Percentiles rank a stretch among this genome's conserved stretches.
Conservation (phyloP, 2,888 invertebrate genomes). For the Colostygia pectinataria region DNA sequence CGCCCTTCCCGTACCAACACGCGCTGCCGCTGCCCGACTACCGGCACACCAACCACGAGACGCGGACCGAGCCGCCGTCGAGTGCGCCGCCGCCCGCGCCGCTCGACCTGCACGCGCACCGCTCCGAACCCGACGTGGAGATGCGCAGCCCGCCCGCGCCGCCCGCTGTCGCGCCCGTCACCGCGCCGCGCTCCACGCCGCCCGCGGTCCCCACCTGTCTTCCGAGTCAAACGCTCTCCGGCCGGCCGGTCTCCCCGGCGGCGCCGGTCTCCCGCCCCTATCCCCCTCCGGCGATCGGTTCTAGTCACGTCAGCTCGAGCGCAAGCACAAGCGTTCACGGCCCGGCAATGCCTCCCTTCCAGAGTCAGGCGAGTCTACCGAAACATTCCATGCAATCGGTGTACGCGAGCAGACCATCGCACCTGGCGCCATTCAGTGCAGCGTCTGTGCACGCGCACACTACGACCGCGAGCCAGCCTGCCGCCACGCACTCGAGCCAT, state of each 20-base stretch:
- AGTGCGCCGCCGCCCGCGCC: slow-evolving; percentile 59
- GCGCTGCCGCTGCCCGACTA: slow-evolving; percentile 76
- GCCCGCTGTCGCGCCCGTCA: slow-evolving; percentile 54
- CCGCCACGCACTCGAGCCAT: slow-evolving; percentile 70
- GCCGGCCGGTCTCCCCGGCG: slow-evolving; percentile 63
- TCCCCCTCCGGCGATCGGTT: slow-evolving; percentile 71
- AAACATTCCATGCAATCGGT: slow-evolving; percentile 77
- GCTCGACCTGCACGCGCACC: slow-evolving; percentile 66
- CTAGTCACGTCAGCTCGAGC: slow-evolving; percentile 80
- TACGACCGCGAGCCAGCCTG: slow-evolving; percentile 42
- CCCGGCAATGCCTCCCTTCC: slow-evolving; percentile 67
- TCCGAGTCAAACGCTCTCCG: slow-evolving; percentile 68
- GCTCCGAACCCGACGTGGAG: slow-evolving; percentile 44
- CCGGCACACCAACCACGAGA: slow-evolving; percentile 81
- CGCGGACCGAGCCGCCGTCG: slow-evolving; percentile 73
- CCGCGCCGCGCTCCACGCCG: slow-evolving; percentile 58
- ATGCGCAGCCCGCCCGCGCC: slow-evolving; percentile 45
- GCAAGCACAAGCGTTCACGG: slow-evolving; percentile 73
- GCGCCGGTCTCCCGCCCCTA: slow-evolving; percentile 68
- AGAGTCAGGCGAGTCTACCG: slow-evolving; percentile 74
- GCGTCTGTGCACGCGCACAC: slow-evolving; percentile 57
- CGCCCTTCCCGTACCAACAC: slow-evolving; percentile 71
- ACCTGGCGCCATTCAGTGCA: slow-evolving; percentile 69
- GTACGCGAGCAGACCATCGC: slow-evolving; percentile 68
- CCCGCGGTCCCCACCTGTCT: slow-evolving; percentile 67